These are phyloP conservation scores for Hypsopygia costalis DNA, from an alignment of 2,888 invertebrate species.

Conservation along the genomic window DNA sequence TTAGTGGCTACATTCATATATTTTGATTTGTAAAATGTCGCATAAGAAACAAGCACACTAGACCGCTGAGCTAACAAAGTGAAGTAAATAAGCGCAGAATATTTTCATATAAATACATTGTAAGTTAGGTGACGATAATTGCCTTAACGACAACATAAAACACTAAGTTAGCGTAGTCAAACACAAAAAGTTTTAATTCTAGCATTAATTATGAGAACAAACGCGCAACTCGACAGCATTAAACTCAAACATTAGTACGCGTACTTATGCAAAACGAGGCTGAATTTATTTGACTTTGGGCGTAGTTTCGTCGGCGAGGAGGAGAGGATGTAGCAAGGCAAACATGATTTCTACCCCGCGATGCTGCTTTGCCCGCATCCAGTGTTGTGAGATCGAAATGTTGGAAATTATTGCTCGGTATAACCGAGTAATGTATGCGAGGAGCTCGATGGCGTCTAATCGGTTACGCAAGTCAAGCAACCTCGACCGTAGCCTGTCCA, in stretches of 20 bases:
- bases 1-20: too few relatives aligned
- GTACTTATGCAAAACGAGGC: constrained; percentile 71
- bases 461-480: too few relatives aligned
- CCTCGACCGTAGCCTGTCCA: too few relatives aligned
- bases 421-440: too few relatives aligned
- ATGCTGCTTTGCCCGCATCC: constrained; percentile 1
- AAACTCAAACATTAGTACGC: constrained; percentile 65
- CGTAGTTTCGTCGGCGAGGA: constrained; percentile 74
- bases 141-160: constrained; percentile 22
- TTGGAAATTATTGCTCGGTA: too few relatives aligned
- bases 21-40: too few relatives aligned
- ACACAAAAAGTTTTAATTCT: constrained; percentile 65
- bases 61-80: too few relatives aligned
- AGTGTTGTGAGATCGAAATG: constrained; percentile 9
- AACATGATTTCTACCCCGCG: constrained; percentile 66
- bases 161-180: constrained; percentile 30
- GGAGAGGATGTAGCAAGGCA: constrained; percentile 76
- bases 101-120: too few relatives aligned
- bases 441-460: too few relatives aligned
- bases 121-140: constrained; percentile 8
- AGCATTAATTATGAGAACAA: constrained; percentile 60
- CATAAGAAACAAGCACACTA: too few relatives aligned
- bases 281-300: constrained; percentile 76
- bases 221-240: constrained; percentile 44
- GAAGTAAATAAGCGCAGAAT: too few relatives aligned